Evolutionary conservation across 2,797 vertebrate genomes (phyloP).

Genomic region (Sebastes goodei): DNA sequence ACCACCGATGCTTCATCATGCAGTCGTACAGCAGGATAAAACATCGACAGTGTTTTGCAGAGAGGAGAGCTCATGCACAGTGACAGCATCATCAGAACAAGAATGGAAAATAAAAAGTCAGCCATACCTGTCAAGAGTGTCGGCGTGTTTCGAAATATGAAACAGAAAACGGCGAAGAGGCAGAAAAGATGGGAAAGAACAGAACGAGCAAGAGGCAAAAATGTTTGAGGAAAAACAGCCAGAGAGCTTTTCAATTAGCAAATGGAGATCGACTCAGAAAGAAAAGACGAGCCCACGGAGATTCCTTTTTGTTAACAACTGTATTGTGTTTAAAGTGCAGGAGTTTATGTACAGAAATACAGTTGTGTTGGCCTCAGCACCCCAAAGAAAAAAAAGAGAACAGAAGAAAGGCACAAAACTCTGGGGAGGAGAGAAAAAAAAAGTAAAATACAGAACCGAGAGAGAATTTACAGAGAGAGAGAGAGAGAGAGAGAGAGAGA

Average conservation of each 20-base stretch:
- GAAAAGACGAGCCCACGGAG: constrained; percentile 64
- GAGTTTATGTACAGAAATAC: constrained; percentile 89
- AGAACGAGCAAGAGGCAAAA: constrained; percentile 34
- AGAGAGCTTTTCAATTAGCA: background rate
- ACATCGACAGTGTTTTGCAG: background rate
- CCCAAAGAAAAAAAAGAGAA: constrained; percentile 80
- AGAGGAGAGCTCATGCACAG: constrained; percentile 20
- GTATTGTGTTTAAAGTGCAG: constrained; percentile 91
- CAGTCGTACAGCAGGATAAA: background rate
- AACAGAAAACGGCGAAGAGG: constrained; percentile 49
- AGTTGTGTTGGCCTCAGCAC: constrained; percentile 80
- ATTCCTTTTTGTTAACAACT: constrained; percentile 68
- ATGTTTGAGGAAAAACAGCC: constrained; percentile 9
- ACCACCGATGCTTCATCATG: background rate
- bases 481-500: constrained; percentile 11
- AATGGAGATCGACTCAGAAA: constrained; percentile 41
- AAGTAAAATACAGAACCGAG: constrained; percentile 48
- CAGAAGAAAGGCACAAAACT: constrained; percentile 88
- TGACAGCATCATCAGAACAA: constrained; percentile 26
- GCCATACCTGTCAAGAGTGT: constrained; percentile 68
- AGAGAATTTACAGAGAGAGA: constrained; percentile 36
- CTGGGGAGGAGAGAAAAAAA: constrained; percentile 77
- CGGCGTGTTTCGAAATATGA: constrained; percentile 53
- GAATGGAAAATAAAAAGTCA: constrained; percentile 44
- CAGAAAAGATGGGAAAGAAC: constrained; percentile 38